A percentile compares a stretch with the other conserved stretches of the same genome.
These are phyloP conservation scores for Spisula solida DNA, from an alignment of 2,888 invertebrate species.

Conservation along the genomic window DNA sequence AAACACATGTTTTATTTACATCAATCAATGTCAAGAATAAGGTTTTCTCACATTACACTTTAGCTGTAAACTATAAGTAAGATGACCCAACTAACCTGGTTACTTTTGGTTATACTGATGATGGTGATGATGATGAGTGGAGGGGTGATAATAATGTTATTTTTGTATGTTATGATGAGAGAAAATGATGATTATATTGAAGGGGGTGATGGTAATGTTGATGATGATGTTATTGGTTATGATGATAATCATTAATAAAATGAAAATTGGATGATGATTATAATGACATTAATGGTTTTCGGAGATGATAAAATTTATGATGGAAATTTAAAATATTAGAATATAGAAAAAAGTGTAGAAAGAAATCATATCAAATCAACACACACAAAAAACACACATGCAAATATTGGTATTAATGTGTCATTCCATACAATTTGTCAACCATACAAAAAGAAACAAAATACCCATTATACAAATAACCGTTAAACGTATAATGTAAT, in stretches of 20 bases:
- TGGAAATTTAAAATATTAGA: background rate
- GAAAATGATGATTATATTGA: background rate
- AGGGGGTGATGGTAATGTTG: background rate
- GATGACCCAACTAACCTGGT: background rate
- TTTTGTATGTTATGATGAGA: too few relatives aligned
- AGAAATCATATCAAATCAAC: background rate
- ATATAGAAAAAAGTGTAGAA: background rate
- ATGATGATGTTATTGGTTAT: background rate
- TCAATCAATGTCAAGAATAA: too few relatives aligned
- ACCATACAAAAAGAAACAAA: background rate
- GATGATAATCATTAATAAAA: background rate
- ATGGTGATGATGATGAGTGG: background rate
- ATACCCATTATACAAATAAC: slow-evolving; percentile 2
- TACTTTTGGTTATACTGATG: background rate
- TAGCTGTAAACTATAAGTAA: too few relatives aligned
- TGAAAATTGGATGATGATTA: background rate
- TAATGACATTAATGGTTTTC: background rate
- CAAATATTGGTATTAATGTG: background rate
- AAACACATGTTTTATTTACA: too few relatives aligned
- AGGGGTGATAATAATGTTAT: background rate
- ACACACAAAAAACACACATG: background rate
- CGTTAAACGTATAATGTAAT: background rate
- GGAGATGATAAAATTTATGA: background rate
- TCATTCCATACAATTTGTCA: background rate
- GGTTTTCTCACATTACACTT: too few relatives aligned